These are phyloP conservation scores for Hylaea fasciaria DNA, from an alignment of 2,888 invertebrate genomes.

Conservation along the genomic window DNA sequence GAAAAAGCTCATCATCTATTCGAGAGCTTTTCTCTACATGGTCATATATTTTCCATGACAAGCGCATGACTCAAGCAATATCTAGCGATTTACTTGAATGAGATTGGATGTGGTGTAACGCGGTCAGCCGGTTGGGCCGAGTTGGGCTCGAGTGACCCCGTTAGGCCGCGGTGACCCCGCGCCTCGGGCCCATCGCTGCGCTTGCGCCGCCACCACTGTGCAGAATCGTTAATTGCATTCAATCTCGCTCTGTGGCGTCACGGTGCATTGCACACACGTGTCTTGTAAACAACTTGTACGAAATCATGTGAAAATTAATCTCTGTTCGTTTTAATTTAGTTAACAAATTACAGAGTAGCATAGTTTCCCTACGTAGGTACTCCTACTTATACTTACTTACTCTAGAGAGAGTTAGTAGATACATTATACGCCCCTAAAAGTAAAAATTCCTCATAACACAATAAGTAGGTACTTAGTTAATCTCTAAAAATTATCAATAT, in stretches of 20 bases:
- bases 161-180: conserved; percentile 42
- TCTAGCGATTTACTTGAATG: conserved; percentile 46
- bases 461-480: too few species aligned
- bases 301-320: conserved; percentile 1
- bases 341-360: too few species aligned
- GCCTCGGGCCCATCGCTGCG: conserved; percentile 59
- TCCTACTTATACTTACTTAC: too few species aligned
- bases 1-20: too few species aligned
- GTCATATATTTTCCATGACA: conserved; percentile 10
- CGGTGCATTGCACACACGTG: conserved; percentile 51
- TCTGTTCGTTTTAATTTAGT: background rate
- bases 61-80: conserved; percentile 28
- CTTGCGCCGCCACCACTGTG: conserved; percentile 60
- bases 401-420: too few species aligned
- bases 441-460: too few species aligned
- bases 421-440: too few species aligned
- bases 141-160: conserved; percentile 49
- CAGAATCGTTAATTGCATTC: conserved; percentile 78
- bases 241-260: conserved; percentile 58
- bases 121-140: conserved; percentile 53
- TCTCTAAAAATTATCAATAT: too few species aligned
- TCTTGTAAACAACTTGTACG: conserved; percentile 34
- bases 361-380: too few species aligned
- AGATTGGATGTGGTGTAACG: conserved; percentile 57
- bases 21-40: too few species aligned